These are phyloP conservation scores for Catharus ustulatus DNA, from an alignment of 2,797 vertebrate genomes.

Conservation along the genomic window DNA sequence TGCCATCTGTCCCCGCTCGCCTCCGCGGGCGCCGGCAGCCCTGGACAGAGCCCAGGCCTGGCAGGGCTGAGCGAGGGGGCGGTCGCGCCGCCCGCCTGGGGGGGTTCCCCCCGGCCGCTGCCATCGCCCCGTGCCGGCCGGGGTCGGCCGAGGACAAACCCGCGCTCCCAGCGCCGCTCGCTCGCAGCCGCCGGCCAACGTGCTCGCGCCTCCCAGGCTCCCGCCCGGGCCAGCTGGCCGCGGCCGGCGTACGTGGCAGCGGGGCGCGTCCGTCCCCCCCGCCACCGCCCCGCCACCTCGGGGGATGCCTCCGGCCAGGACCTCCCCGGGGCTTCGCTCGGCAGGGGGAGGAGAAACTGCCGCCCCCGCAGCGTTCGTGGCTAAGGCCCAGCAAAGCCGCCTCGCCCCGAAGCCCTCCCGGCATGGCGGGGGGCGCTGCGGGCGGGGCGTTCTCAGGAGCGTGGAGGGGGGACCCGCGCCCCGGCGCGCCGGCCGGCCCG, in stretches of 20 bases:
- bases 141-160: conserved; percentile 48
- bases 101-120: not conserved
- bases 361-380: not conserved
- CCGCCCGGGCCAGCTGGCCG: conserved; percentile 19
- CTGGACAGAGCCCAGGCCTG: conserved; percentile 36
- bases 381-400: not conserved
- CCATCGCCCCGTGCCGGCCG: not conserved
- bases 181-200: conserved; percentile 31
- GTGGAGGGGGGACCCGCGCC: not conserved
- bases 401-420: not conserved
- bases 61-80: conserved; percentile 8
- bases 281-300: not conserved
- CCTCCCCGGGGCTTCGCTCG: not conserved
- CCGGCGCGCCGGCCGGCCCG: not conserved
- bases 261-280: not conserved
- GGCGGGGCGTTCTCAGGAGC: accelerated
- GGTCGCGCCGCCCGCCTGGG: not conserved
- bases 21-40: not conserved
- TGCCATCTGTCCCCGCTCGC: conserved; percentile 25
- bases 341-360: not conserved
- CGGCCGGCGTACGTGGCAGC: conserved; percentile 52
- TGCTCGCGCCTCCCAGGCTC: not conserved
- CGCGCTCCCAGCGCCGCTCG: not conserved
- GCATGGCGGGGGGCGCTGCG: not conserved
- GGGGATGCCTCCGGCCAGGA: not conserved